Percentiles rank a stretch among this genome's conserved stretches.
These are phyloP conservation scores for Macrosoma leucophasiata DNA, from an alignment of 2,888 invertebrate genomes.

Conservation along the genomic window DNA sequence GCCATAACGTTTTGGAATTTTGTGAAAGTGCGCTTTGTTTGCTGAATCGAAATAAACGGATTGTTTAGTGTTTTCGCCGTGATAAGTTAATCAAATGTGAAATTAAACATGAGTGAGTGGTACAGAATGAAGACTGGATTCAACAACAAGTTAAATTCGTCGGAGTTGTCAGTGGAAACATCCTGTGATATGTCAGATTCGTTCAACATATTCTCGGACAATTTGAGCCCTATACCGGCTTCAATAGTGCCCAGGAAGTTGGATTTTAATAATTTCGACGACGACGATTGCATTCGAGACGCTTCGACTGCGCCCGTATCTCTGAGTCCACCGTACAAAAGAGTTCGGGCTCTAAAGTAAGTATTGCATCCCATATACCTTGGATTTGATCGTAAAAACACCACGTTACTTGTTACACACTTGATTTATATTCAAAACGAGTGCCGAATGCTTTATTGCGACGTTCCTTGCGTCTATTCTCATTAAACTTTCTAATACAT, in stretches of 20 bases:
- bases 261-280: constrained; percentile 68
- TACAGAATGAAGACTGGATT: constrained; percentile 61
- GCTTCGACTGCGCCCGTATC: constrained; percentile 47
- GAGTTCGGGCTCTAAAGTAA: constrained; percentile 75
- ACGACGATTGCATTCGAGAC: constrained; percentile 58
- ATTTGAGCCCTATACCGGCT: constrained; percentile 73
- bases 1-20: constrained; percentile 65
- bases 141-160: constrained; percentile 58
- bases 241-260: constrained; percentile 76
- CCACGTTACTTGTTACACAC: too few relatives aligned
- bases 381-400: constrained; percentile 32
- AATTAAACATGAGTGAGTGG: constrained; percentile 61
- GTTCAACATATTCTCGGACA: constrained; percentile 76
- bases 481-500: too few relatives aligned
- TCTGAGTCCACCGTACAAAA: constrained; percentile 74
- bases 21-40: constrained; percentile 64
- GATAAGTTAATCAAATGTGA: constrained; percentile 46
- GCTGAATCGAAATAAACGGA: constrained; percentile 37
- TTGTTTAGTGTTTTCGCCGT: constrained; percentile 42
- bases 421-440: too few relatives aligned
- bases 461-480: too few relatives aligned
- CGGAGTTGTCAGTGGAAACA: constrained; percentile 75
- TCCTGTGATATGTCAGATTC: constrained; percentile 79
- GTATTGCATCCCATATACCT: constrained; percentile 27
- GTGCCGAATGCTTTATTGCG: too few relatives aligned